A percentile compares a stretch with the other conserved stretches of the same genome.
Conservation (phyloP, 2,888 invertebrate species). For the Coenonympha glycerion region DNA sequence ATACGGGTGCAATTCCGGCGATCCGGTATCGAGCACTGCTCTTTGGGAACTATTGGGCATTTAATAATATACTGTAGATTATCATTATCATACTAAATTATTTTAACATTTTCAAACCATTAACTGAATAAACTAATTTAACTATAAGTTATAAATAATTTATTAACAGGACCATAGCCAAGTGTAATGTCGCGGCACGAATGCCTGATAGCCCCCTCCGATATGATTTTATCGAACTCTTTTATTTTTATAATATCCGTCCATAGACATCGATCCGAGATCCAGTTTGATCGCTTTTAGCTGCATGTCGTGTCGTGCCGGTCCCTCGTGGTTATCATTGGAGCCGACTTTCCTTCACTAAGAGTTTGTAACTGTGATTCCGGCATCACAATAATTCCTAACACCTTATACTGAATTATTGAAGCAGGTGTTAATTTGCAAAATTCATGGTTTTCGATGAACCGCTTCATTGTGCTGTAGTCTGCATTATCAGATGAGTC, state of each 20-base stretch:
- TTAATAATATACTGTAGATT: constrained; percentile 75
- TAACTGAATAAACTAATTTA: constrained; percentile 73
- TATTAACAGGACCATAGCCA: constrained; percentile 66
- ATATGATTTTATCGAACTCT: constrained; percentile 50
- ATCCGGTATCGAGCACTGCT: constrained; percentile 59
- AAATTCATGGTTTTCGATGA: no score
- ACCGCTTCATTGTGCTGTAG: no score
- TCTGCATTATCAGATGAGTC: no score
- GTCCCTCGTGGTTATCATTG: constrained; percentile 38
- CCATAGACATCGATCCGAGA: constrained; percentile 65
- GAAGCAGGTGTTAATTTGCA: no score
- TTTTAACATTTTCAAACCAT: constrained; percentile 75
- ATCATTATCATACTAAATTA: constrained; percentile 76
- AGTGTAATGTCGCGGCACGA: constrained; percentile 67
- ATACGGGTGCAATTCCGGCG: constrained; percentile 34
- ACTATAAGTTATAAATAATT: constrained; percentile 61
- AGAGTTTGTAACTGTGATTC: constrained; percentile 4
- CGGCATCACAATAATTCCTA: constrained; percentile 4
- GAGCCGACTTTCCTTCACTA: constrained; percentile 17
- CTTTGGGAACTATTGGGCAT: constrained; percentile 77
- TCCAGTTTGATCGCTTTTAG: constrained; percentile 64
- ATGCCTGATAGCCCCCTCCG: constrained; percentile 74
- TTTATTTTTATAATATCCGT: constrained; percentile 55
- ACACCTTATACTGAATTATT: constrained; percentile 5
- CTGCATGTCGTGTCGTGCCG: constrained; percentile 61